Evolutionary conservation across 1,140 invertebrate species (phyloP), one percentile per base, ranked within the genome.

Genomic region (Danaus melanippus): DNA sequence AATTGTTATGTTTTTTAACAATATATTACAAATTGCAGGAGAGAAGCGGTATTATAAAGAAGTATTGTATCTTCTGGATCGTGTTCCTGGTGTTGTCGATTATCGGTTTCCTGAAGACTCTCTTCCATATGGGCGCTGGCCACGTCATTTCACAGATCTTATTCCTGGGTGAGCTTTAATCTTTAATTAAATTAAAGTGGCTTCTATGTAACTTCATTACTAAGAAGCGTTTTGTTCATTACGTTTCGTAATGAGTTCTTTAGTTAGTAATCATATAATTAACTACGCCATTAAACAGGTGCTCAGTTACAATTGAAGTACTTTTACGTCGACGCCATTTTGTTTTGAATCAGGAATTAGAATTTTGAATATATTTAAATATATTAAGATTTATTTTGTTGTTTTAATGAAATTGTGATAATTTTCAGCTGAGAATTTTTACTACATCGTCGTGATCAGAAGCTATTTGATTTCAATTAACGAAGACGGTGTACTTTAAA

Each of bases 31-130:
- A 42, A 55, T 55, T 62, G 1, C 69, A 86, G 83, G 79, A 86
- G 41, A 83, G 73, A 60, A 66, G 65, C 42, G 62, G 66, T 9
- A 68, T 86, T 8, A 79, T 86, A 42, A 84, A 78, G 66, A 84
- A 83, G 56, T 86, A 86, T 60, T 86, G 79, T 64, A 84, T 86
- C 56, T 86, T 82, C 64, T 86, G 83, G 83, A 77, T 86, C n/a
- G 69, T 84, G 10, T 83, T 86, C 59, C 56, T 86, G 60, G 79
- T 86, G 47, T 72, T 86, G 9, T 83, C 74, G 64, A 75, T 84
- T 62, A 84, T 86, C 48, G 76, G 76, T 10, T 86, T 83, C 64
- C 69, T 86, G 42, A 86, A 86, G 67, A 72, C 72, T 10, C 53
- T 84, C 42, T 83, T 79, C 67, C 79, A 86, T 54, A 79, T 86